Percentiles rank a stretch among this genome's conserved stretches.
phyloP scores from a whole-genome alignment of 1,140 invertebrate species.

The Centruroides sculpturatus region DNA sequence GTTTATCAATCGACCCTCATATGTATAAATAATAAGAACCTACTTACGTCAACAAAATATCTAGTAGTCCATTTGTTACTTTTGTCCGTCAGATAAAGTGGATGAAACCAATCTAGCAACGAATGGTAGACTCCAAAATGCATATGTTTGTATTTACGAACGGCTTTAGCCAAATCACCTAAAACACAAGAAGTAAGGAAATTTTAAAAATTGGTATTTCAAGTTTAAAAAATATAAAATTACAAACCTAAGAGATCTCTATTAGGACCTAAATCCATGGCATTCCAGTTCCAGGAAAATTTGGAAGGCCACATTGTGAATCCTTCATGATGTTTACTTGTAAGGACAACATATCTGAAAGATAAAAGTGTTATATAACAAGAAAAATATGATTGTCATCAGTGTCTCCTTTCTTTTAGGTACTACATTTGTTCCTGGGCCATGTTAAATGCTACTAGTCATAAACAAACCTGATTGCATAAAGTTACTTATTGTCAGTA shows the following conservation, averaged over 20 bases:
- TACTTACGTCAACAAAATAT: constrained; percentile 17
- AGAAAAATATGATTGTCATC: too few relatives aligned
- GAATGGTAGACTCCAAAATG: constrained; percentile 35
- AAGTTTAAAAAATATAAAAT: not conserved
- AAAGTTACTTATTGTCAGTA: too few relatives aligned
- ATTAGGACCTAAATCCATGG: constrained; percentile 66
- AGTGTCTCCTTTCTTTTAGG: too few relatives aligned
- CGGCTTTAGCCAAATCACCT: constrained; percentile 31
- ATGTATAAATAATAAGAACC: too few relatives aligned
- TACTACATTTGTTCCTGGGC: too few relatives aligned
- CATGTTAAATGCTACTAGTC: too few relatives aligned
- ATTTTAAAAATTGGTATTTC: not conserved
- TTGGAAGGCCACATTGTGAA: constrained; percentile 76
- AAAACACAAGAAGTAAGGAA: too few relatives aligned
- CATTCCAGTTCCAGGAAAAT: constrained; percentile 77
- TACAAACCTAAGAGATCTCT: constrained; percentile 53
- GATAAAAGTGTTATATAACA: too few relatives aligned
- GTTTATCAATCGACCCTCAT: too few relatives aligned
- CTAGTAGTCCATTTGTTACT: constrained; percentile 19
- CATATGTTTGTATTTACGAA: constrained; percentile 27
- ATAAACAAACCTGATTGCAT: too few relatives aligned
- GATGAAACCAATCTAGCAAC: constrained; percentile 32
- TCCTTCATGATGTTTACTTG: constrained; percentile 87
- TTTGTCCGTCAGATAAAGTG: constrained; percentile 22
- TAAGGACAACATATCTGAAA: constrained; percentile 66